Base-by-base conservation (phyloP, 2,888 invertebrate species). In the Onthophagus sagittarius region DNA sequence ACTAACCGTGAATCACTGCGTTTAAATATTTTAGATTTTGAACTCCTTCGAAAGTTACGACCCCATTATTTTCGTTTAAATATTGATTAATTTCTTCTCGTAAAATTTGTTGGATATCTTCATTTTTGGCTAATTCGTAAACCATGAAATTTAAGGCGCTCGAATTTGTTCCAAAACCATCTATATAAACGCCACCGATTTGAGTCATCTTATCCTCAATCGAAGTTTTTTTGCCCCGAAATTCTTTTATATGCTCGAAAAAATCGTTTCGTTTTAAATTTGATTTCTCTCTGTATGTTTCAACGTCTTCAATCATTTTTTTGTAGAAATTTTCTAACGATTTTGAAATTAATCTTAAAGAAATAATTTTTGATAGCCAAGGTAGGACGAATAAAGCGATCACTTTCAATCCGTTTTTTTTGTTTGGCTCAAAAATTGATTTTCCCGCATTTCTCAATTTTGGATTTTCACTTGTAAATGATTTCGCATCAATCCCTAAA, bases 161-260 rank as follows among this genome's bases (percentile, higher is more conserved):
- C 0, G 86, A 85, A n/a, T 86, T 86, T 0, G 87, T 87, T 75
- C 87, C 87, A 76, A 84, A 87, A 0, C 87, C 87, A 63, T 87
- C 88, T 0, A 83, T 63, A 73, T 85, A 86, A 74, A 86, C 85
- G 0, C 86, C 82, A 0, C 86, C 77, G 1, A 83, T 79, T 62
- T 86, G 84, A 0, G 86, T 81, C 0, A 80, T 71, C 65, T 86
- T 77, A 0, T 82, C 77, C 0, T 78, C 78, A 14, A 84, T 75
- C 0, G 74, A 76, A 75, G 79, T 77, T 73, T 80, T 72, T 23
- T 77, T 76, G 15, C 77, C 76, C 70, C 79, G 79, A 32, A 86
- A 72, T 9, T 84, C 81, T 70, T 82, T 79, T 14, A 87, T 78
- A 14, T 84, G 76, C 75, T 86, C 83, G 0, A 87, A 77, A 71